These are phyloP conservation scores for Caenorhabditis remanei DNA, from an alignment of 1,140 invertebrate genomes.

Conservation along the genomic window DNA sequence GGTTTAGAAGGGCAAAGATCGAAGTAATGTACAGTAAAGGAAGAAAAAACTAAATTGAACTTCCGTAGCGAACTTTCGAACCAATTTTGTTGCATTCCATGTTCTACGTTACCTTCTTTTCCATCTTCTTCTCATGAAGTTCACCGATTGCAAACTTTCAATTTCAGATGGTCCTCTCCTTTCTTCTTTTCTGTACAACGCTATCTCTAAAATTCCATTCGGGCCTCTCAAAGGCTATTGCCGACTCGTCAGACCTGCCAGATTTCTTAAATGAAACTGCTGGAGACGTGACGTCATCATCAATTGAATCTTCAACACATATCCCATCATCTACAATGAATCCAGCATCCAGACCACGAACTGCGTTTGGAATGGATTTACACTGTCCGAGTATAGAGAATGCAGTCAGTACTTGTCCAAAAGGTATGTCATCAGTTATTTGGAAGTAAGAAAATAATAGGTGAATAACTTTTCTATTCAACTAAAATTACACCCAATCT, in stretches of 20 bases:
- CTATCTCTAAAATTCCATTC: not conserved
- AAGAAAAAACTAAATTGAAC: no score
- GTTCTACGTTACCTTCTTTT: no score
- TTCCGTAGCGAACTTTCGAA: no score
- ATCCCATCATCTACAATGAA: not conserved
- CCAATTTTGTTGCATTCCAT: no score
- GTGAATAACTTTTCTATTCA: no score
- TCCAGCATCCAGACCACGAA: not conserved
- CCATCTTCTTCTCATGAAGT: no score
- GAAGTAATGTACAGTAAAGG: not conserved
- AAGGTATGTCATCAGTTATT: slow-evolving; percentile 30
- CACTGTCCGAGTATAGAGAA: slow-evolving; percentile 58
- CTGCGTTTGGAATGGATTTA: slow-evolving; percentile 14
- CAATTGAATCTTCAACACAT: slow-evolving; percentile 5
- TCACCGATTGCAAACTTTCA: not conserved
- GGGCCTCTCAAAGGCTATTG: not conserved
- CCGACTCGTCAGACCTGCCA: not conserved
- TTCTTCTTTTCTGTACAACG: slow-evolving; percentile 20
- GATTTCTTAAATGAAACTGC: not conserved
- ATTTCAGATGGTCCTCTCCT: slow-evolving; percentile 18
- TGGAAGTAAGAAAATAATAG: no score
- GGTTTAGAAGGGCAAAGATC: not conserved
- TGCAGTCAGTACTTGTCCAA: slow-evolving; percentile 53
- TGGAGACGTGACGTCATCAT: not conserved
- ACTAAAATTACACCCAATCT: no score